phyloP scores from a whole-genome alignment of 1,140 invertebrate genomes.

The Sipha flava region DNA sequence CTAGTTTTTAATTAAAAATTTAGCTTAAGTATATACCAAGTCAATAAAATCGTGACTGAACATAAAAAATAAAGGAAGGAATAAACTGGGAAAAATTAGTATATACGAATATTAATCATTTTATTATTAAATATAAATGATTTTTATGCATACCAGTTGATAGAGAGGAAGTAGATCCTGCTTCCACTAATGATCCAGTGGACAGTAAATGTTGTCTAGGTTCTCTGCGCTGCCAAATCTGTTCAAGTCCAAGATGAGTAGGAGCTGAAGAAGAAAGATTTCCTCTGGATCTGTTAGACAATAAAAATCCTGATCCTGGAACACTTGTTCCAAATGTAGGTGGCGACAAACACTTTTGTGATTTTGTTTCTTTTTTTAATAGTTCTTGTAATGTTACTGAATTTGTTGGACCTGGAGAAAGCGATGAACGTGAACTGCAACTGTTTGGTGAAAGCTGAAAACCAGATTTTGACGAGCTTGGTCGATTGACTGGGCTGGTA shows the following conservation, averaged over 20 bases:
- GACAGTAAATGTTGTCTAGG: conserved; percentile 77
- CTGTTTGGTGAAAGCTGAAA: conserved; percentile 24
- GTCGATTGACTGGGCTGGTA: conserved; percentile 40
- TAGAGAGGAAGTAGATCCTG: conserved; percentile 75
- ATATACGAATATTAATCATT: no score
- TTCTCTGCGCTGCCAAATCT: conserved; percentile 75
- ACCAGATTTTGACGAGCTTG: conserved; percentile 37
- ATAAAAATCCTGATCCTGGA: background rate
- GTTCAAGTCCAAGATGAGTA: conserved; percentile 67
- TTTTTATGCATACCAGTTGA: conserved; percentile 51
- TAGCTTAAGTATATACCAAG: no score
- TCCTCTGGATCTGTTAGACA: conserved; percentile 10
- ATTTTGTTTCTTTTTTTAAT: conserved; percentile 56
- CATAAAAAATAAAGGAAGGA: no score
- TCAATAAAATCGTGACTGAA: no score
- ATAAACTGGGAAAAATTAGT: no score
- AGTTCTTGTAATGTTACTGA: conserved; percentile 47
- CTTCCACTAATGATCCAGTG: conserved; percentile 74
- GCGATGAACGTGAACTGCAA: conserved; percentile 37
- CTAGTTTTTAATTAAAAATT: no score
- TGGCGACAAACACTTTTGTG: conserved; percentile 49
- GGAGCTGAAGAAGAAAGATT: conserved; percentile 69
- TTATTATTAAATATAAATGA: background rate
- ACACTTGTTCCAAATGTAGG: conserved; percentile 47
- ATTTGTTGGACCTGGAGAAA: conserved; percentile 39